A percentile compares a stretch with the other conserved stretches of the same genome.
Evolutionary conservation across 2,113 vertebrate genomes (phyloP).

Genomic region (Regulus satrapa): DNA sequence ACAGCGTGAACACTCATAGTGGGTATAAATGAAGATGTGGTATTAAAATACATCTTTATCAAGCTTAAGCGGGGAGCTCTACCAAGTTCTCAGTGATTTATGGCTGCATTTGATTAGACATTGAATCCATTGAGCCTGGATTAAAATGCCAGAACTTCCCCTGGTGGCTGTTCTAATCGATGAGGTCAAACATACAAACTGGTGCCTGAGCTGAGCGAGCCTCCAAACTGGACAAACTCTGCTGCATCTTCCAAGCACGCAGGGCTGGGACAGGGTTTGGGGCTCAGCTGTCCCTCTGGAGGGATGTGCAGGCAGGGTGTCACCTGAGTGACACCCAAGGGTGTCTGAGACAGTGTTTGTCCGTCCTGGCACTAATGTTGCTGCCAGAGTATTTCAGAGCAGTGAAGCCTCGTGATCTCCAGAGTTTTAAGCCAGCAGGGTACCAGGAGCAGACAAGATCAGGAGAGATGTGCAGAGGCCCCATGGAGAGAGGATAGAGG

Average conservation of each 20-base stretch:
- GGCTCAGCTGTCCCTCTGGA: background rate
- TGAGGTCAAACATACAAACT: background rate
- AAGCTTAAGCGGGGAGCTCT: background rate
- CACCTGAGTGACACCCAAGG: no score
- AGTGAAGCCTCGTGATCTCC: accelerated
- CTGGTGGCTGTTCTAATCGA: background rate
- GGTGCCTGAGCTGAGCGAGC: background rate
- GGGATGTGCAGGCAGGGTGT: background rate
- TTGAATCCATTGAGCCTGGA: background rate
- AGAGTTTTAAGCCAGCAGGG: background rate
- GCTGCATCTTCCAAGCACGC: background rate
- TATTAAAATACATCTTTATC: background rate
- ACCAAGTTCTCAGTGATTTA: background rate
- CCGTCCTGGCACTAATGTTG: background rate
- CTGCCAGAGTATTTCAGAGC: background rate
- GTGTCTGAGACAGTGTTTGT: background rate
- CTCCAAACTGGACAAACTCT: background rate
- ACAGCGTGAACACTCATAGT: background rate
- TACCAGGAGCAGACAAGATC: background rate
- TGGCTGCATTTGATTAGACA: background rate
- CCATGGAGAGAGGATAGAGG: background rate
- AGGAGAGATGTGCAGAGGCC: background rate
- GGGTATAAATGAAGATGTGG: background rate
- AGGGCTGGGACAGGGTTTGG: background rate
- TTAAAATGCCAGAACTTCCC: background rate